Evolutionary conservation across 1,140 invertebrate genomes (phyloP).

Genomic region (Cecropterus lyciades): DNA sequence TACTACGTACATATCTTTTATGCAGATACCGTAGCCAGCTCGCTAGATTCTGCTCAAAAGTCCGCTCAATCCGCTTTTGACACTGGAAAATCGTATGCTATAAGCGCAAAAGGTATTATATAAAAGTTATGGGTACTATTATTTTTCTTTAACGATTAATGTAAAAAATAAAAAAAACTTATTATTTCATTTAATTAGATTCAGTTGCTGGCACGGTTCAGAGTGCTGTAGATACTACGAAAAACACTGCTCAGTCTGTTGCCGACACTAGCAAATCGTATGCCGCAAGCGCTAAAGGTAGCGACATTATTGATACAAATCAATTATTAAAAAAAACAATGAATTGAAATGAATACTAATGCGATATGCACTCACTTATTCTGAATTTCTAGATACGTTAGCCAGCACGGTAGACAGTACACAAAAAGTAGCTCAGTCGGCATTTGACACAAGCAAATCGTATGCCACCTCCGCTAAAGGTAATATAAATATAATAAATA

Average conservation of each 20-base stretch:
- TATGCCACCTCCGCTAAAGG: too few relatives aligned
- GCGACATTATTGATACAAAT: constrained; percentile 10
- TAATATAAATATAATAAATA: too few relatives aligned
- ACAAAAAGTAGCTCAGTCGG: too few relatives aligned
- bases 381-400: too few relatives aligned
- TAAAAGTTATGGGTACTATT: too few relatives aligned
- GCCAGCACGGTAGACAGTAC: too few relatives aligned
- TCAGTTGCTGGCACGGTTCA: constrained; percentile 46
- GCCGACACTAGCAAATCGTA: constrained; percentile 52
- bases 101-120: constrained; percentile 26
- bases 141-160: too few relatives aligned
- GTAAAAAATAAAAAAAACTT: too few relatives aligned
- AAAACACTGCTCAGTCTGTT: constrained; percentile 51
- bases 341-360: too few relatives aligned
- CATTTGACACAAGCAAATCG: too few relatives aligned
- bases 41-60: constrained; percentile 41
- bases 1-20: not conserved
- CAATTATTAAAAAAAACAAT: too few relatives aligned
- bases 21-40: constrained; percentile 40
- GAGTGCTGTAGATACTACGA: constrained; percentile 54
- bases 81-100: constrained; percentile 44
- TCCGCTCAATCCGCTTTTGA: constrained; percentile 46
- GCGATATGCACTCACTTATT: too few relatives aligned
- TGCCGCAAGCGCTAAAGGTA: constrained; percentile 59
- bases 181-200: constrained; percentile 43